A percentile compares a stretch with the other conserved stretches of the same genome.
phyloP scores from a whole-genome alignment of 1,140 invertebrate genomes.

The Anthonomus grandis region DNA sequence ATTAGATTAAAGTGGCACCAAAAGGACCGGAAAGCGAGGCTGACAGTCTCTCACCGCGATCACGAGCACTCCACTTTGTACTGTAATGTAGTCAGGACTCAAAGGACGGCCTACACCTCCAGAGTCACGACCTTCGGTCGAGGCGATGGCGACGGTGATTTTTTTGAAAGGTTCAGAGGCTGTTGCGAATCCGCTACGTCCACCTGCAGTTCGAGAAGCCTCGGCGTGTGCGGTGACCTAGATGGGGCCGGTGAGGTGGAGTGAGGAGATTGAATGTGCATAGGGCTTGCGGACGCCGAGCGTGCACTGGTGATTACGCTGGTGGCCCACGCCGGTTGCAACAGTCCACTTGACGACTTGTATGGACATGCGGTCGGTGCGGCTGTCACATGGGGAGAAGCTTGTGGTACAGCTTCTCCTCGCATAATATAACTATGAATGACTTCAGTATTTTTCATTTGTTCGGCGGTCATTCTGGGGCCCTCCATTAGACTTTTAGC shows the following conservation, averaged over 20 bases:
- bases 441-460: conserved; percentile 82
- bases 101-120: conserved; percentile 52
- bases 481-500: conserved; percentile 86
- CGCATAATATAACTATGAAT: conserved; percentile 88
- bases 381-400: conserved; percentile 39
- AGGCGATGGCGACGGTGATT: conserved; percentile 76
- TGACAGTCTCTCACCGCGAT: conserved; percentile 19
- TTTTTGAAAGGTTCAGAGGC: conserved; percentile 83
- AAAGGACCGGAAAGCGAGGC: conserved; percentile 17
- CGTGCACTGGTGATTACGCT: conserved; percentile 52
- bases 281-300: conserved; percentile 38
- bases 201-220: conserved; percentile 74
- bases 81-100: conserved; percentile 27
- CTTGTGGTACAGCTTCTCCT: conserved; percentile 51
- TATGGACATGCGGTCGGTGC: conserved; percentile 46
- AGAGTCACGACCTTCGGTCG: conserved; percentile 58
- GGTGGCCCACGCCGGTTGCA: conserved; percentile 45
- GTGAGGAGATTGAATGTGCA: conserved; percentile 51
- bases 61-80: conserved; percentile 45
- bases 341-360: conserved; percentile 35
- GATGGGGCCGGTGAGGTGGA: conserved; percentile 54
- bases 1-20: conserved; percentile 52
- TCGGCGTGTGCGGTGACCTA: conserved; percentile 46
- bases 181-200: conserved; percentile 77
- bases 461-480: conserved; percentile 82